Evolutionary conservation across 1,140 invertebrate genomes (phyloP).

Genomic region (Diorhabda sublineata): DNA sequence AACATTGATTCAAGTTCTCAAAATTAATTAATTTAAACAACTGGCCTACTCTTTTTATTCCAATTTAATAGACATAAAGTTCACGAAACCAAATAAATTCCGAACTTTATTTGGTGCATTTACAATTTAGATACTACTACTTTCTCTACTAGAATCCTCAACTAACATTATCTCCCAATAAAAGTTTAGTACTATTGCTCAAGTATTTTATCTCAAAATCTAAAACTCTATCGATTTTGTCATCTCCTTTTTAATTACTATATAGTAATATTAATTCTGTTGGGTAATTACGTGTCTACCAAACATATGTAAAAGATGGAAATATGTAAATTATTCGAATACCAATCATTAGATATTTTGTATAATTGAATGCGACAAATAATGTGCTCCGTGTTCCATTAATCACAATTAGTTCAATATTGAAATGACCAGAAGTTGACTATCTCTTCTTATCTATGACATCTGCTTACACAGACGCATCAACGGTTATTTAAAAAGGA

Average conservation of each 20-base stretch:
- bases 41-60: too few relatives aligned
- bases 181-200: neutral
- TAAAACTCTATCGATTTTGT: neutral
- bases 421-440: neutral
- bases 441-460: neutral
- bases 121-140: neutral
- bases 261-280: neutral
- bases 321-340: neutral
- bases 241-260: neutral
- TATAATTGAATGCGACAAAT: neutral
- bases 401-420: neutral
- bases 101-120: too few relatives aligned
- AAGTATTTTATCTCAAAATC: neutral
- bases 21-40: too few relatives aligned
- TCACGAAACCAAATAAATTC: too few relatives aligned
- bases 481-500: neutral
- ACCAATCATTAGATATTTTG: neutral
- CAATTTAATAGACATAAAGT: too few relatives aligned
- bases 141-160: neutral
- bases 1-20: too few relatives aligned
- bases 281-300: neutral
- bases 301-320: neutral
- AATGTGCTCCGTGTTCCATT: slow-evolving; percentile 2
- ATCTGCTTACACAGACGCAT: neutral
- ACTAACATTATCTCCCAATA: neutral